These are phyloP conservation scores for Tachyglossus aculeatus DNA, from an alignment of 2,797 vertebrate genomes.

Conservation along the genomic window DNA sequence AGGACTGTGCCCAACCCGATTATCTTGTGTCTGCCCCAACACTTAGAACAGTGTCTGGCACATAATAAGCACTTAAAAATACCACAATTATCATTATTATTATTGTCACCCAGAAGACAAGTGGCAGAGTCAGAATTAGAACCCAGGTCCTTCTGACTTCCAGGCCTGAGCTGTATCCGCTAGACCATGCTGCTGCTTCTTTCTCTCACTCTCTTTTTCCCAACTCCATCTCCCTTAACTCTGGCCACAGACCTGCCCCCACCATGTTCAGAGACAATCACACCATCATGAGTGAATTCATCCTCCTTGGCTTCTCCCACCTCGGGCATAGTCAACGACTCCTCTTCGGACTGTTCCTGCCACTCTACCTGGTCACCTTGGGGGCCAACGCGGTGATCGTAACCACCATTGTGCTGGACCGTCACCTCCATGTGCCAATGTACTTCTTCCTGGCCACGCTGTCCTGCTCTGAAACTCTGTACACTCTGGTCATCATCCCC, in stretches of 20 bases:
- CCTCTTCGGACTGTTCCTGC: slow-evolving; percentile 51
- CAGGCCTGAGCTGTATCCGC: too few species aligned
- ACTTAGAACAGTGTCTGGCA: too few species aligned
- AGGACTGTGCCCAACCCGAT: too few species aligned
- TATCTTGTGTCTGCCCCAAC: too few species aligned
- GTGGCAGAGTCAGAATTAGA: too few species aligned
- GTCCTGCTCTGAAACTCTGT: slow-evolving; percentile 46
- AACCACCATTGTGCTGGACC: slow-evolving; percentile 52
- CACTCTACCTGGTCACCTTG: slow-evolving; percentile 66
- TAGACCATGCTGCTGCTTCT: too few species aligned
- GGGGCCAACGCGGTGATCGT: slow-evolving; percentile 59
- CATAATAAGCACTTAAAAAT: too few species aligned
- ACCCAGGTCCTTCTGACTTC: too few species aligned
- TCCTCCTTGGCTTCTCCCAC: slow-evolving; percentile 27
- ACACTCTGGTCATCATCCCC: slow-evolving; percentile 26
- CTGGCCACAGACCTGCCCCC: too few species aligned
- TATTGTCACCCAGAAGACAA: neutral
- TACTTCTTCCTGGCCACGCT: slow-evolving; percentile 64
- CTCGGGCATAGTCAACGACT: slow-evolving; percentile 10
- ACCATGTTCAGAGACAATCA: slow-evolving; percentile 15
- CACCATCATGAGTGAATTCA: slow-evolving; percentile 10
- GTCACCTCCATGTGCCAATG: slow-evolving; percentile 68
- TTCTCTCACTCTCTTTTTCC: too few species aligned
- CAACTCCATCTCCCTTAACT: too few species aligned
- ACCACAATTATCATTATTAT: too few species aligned